Conservation (phyloP, 2,113 vertebrate species). For the Silurus glanis region DNA sequence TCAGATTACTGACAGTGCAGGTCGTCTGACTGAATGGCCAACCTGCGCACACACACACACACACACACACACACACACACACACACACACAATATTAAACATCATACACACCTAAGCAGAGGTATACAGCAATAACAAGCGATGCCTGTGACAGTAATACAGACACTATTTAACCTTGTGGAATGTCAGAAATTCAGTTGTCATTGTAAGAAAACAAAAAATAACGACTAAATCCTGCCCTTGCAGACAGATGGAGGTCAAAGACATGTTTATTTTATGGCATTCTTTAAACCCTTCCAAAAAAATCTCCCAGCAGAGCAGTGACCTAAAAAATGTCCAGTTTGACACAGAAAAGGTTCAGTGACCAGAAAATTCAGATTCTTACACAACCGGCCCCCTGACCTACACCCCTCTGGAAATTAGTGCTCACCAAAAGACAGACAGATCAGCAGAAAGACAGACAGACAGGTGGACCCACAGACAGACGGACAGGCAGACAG, state of each 20-base stretch:
- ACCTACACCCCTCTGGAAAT: background rate
- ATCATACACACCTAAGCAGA: background rate
- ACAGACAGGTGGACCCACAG: too few species aligned
- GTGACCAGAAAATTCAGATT: background rate
- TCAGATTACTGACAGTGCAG: slow-evolving; percentile 81
- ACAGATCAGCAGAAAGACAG: background rate
- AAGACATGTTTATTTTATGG: background rate
- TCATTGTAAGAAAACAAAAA: background rate
- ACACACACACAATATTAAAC: background rate
- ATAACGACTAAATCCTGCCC: background rate
- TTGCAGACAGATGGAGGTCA: background rate
- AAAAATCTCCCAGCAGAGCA: background rate
- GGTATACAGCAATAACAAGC: background rate
- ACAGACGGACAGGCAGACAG: too few species aligned
- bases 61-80: background rate
- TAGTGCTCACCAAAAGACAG: background rate
- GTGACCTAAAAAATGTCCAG: background rate
- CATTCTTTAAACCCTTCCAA: background rate
- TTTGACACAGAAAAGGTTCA: background rate
- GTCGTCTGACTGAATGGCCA: slow-evolving; percentile 81
- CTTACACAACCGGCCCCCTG: background rate
- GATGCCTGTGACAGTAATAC: background rate
- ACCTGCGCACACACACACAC: slow-evolving; percentile 62
- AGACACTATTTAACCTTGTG: background rate
- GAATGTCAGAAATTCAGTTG: background rate